These are phyloP conservation scores for Arctia plantaginis DNA, from an alignment of 2,888 invertebrate species.

Conservation along the genomic window DNA sequence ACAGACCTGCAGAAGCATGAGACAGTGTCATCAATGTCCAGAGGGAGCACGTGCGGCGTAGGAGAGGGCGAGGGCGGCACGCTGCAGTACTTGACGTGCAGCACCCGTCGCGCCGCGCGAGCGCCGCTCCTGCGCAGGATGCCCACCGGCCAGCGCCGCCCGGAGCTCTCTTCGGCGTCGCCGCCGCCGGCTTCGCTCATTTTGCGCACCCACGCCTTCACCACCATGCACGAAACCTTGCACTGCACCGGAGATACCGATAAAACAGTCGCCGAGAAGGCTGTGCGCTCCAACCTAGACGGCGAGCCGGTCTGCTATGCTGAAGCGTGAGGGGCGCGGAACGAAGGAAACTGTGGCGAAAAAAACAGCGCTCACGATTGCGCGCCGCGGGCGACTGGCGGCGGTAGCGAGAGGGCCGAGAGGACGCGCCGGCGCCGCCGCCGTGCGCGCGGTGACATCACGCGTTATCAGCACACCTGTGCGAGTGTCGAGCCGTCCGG, in stretches of 20 bases:
- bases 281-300: background rate
- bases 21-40: conserved; percentile 90
- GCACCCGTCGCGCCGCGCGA: conserved; percentile 72
- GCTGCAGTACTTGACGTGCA: conserved; percentile 79
- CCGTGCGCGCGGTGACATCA: conserved; percentile 64
- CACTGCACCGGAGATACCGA: conserved; percentile 40
- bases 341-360: conserved; percentile 42
- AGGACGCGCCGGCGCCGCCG: conserved; percentile 48
- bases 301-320: conserved; percentile 11
- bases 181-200: conserved; percentile 62
- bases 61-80: conserved; percentile 63
- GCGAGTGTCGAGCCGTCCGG: conserved; percentile 31
- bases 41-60: conserved; percentile 71
- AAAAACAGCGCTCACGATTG: conserved; percentile 65
- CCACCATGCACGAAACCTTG: conserved; percentile 57
- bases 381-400: conserved; percentile 67
- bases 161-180: conserved; percentile 52
- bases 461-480: conserved; percentile 67
- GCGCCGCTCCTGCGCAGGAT: conserved; percentile 75
- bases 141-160: conserved; percentile 73
- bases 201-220: conserved; percentile 57
- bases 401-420: conserved; percentile 49
- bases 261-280: conserved; percentile 19
- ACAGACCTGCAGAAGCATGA: conserved; percentile 93
- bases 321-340: conserved; percentile 19